A percentile compares a stretch with the other conserved stretches of the same genome.
phyloP scores from a whole-genome alignment of 1,140 invertebrate genomes.

The Rhopalosiphum maidis region DNA sequence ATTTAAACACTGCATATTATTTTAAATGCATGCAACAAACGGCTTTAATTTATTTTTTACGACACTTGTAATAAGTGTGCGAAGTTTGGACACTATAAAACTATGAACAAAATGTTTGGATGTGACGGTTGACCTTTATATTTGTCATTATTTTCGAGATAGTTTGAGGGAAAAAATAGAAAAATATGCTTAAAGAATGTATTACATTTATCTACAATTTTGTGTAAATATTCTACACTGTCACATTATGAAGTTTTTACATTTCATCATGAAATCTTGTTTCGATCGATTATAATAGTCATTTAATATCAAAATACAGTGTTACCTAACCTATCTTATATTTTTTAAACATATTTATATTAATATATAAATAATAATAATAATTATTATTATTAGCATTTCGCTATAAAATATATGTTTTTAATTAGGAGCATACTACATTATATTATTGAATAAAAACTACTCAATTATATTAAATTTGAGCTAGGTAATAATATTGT shows the following conservation, averaged over 20 bases:
- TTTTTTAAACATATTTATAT: not conserved
- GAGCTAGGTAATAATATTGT: not conserved
- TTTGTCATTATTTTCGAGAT: not conserved
- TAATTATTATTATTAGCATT: too few relatives aligned
- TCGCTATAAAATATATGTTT: not conserved
- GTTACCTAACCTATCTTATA: not conserved
- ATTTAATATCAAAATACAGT: not conserved
- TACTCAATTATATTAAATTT: not conserved
- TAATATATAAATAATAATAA: too few relatives aligned
- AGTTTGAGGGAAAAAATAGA: not conserved
- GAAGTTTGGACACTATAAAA: not conserved
- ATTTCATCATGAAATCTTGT: not conserved
- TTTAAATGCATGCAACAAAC: not conserved
- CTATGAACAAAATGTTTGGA: not conserved
- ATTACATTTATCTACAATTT: not conserved
- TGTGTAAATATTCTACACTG: not conserved
- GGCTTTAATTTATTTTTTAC: not conserved
- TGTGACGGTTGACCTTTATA: not conserved
- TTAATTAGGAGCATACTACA: not conserved
- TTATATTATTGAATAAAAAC: not conserved
- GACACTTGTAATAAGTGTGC: not conserved
- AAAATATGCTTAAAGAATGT: not conserved
- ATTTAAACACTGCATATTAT: constrained; percentile 21
- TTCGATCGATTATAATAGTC: not conserved
- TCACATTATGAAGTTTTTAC: not conserved